Evolutionary conservation across 2,797 vertebrate genomes (phyloP).

Genomic region (Cossypha dichroa): DNA sequence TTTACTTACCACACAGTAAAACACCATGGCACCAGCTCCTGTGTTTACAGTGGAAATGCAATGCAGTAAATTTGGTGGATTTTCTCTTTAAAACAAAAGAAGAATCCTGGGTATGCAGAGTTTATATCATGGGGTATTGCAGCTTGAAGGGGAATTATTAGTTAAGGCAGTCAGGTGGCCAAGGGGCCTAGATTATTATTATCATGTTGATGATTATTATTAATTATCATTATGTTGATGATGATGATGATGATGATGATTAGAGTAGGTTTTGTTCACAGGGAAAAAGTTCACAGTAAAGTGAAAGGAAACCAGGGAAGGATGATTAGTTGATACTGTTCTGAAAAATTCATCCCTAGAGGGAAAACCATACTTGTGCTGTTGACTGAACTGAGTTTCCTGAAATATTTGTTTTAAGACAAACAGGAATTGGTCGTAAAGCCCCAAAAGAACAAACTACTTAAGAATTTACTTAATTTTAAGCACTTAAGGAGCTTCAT

Average conservation of each 20-base stretch:
- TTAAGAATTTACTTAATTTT: neutral
- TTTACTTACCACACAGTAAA: constrained; percentile 75
- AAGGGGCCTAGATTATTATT: constrained; percentile 26
- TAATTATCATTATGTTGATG: neutral
- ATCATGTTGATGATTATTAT: neutral
- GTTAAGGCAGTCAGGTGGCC: constrained; percentile 50
- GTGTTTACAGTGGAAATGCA: constrained; percentile 80
- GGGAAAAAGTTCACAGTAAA: constrained; percentile 28
- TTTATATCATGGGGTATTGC: neutral
- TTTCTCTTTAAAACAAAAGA: constrained; percentile 62
- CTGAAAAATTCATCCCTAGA: constrained; percentile 1
- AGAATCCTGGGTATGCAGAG: constrained; percentile 45
- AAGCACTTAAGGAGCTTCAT: neutral
- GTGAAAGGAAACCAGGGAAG: constrained; percentile 34
- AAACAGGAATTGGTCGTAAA: constrained; percentile 12
- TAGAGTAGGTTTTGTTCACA: constrained; percentile 18
- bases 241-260: neutral
- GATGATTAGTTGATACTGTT: neutral
- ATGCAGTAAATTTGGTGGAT: constrained; percentile 70
- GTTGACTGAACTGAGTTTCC: neutral
- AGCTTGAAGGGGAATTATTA: constrained; percentile 29
- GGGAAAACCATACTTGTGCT: neutral
- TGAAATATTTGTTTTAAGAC: neutral
- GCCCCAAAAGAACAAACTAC: neutral
- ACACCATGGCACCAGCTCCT: constrained; percentile 69